Evolutionary conservation across 2,888 invertebrate genomes (phyloP), one percentile per base, ranked within the genome.

Genomic region (Augochlorella aurata): DNA sequence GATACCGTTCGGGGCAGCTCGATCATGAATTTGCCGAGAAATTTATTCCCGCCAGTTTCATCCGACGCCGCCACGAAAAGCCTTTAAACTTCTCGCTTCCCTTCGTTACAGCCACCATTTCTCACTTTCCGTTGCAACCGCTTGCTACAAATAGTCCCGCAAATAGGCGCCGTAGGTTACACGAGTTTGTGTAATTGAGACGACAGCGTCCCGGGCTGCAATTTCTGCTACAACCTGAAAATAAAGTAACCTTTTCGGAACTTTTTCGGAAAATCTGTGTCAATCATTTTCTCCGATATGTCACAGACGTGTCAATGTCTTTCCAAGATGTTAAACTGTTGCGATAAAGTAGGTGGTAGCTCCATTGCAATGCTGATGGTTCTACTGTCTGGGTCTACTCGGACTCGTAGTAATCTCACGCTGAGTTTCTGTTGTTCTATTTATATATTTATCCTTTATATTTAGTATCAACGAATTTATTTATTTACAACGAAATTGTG

Each of bases 31-130:
- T 85, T 65, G 74, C 74, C 47, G 75, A 54, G 76, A 79, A 85
- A 86, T 86, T 85, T 83, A 83, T 85, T 73, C 78, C 74, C 44
- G 76, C 74, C 68, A 82, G 81, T 72, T 82, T 81, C 78, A 83
- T 75, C 74, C 77, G 49, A 14, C 65, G 29, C 65, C 49, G 76
- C 65, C 61, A 9, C n/a, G 67, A 77, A 78, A 87, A 87, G 79
- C 77, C 79, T 77, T 79, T 82, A 82, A 81, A 85, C 81, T 86
- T 86, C 68, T 67, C 74, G 73, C 79, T 83, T 68, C 74, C 76
- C 85, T 65, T 77, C 78, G 79, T 75, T 79, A 77, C 82, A 74
- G 52, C 82, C 65, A 71, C 71, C 84, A 82, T 86, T 88, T 86
- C 84, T 82, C 87, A 84, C 79, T 78, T 68, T 77, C 67, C 63